phyloP scores from a whole-genome alignment of 2,797 vertebrate genomes.

The Margarornis squamiger region DNA sequence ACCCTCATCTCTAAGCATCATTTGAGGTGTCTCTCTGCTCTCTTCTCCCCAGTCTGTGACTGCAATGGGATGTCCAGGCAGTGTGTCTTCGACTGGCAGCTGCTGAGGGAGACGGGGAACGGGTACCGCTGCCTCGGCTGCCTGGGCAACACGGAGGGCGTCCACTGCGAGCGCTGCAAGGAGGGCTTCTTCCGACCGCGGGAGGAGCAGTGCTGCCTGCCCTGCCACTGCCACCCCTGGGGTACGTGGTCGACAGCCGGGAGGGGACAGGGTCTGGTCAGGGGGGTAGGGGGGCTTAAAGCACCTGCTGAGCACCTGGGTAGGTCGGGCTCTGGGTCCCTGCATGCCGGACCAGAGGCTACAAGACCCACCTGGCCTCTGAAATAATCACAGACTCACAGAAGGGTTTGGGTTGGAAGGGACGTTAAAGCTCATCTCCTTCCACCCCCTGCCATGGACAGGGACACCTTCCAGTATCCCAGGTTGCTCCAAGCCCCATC shows the following conservation, averaged over 20 bases:
- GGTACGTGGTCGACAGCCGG: conserved; percentile 64
- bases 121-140: conserved; percentile 87
- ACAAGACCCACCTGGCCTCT: not conserved
- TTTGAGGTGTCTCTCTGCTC: not conserved
- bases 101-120: conserved; percentile 67
- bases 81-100: conserved; percentile 79
- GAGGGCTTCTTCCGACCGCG: conserved; percentile 80
- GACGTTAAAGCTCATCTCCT: not conserved
- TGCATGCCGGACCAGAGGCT: rapidly evolving
- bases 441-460: not conserved
- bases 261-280: not conserved
- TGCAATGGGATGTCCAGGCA: conserved; percentile 85
- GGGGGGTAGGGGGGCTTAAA: rapidly evolving
- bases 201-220: conserved; percentile 74
- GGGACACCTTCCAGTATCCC: not conserved
- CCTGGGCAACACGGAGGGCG: conserved; percentile 82
- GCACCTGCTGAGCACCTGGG: not conserved
- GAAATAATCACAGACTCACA: not conserved
- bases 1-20: not conserved
- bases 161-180: conserved; percentile 86
- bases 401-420: not conserved
- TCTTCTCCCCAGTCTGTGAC: conserved; percentile 68
- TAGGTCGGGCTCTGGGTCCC: not conserved
- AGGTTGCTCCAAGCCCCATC: not conserved
- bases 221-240: conserved; percentile 83